Base-by-base conservation (phyloP, 1,140 invertebrate genomes). In the Dysdera silvatica region DNA sequence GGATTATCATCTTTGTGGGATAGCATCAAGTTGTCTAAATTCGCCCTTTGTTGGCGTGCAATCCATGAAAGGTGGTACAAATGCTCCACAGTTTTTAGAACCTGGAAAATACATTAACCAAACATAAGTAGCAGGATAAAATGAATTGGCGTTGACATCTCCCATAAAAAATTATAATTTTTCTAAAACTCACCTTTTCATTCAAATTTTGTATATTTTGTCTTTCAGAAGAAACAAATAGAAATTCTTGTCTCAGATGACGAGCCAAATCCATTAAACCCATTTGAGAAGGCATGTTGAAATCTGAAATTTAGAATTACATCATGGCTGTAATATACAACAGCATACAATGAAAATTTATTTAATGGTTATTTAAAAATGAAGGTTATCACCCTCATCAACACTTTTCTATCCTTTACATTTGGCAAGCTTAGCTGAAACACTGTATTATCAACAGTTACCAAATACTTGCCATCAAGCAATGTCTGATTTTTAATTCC, bases 21-120 rank as follows among this genome's bases (percentile, higher is more conserved):
- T 18, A 87, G 79, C 48, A 94, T 84, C 61, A 96, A 75, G 64
- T 83, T 83, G 69, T 91, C 87, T 4, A 95, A 79, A 74, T 90
- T 91, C 33, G 87, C 80, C 66, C 89, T 82, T 74, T 96, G 90
- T 74, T 93, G 88, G 3, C 87, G 84, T 43, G 87, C 88, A 56
- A 95, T 84, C 89, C 91, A 96, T 29, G 91, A 85, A 67, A 87
- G 80, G 74, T 93, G 85, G 26, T 83, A 82, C n/a, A 88, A 74
- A 35, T 81, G 77, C 54, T 84, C 82, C 0, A 83, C 84, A 29
- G 81, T 73, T 48, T 78, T 79, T 32, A 81, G 72, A 18, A 86
- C 82, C 83, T 84, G 40, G 8, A 70, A 60, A 20, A 56, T 61
- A 53, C 32, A 49, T 51, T 64, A 61, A 57, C 3, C 31, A 37